Evolutionary conservation across 2,888 invertebrate species (phyloP), one percentile per base, ranked within the genome.

Genomic region (Phengaris alcon): DNA sequence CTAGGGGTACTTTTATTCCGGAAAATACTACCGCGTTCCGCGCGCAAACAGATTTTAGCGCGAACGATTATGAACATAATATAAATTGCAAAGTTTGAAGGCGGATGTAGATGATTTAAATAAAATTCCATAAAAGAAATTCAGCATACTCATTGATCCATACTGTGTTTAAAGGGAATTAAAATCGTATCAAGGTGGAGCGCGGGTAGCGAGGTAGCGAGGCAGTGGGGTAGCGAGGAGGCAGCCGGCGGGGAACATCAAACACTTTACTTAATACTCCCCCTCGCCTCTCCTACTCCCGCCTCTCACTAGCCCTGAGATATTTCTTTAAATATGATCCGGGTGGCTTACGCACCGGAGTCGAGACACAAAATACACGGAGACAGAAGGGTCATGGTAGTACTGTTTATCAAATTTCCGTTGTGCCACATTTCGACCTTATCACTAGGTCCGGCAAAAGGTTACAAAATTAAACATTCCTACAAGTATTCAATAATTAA

Each of bases 251-350:
- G 64, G 13, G 35, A 64, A 64, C 64, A 35, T 64, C 64, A 64
- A 64, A 64, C 44, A 64, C 64, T 64, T 59, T 22, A 59, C 59
- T 59, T 59, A 59, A 22, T 64, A 35, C 12, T 44, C 64, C 9
- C 9, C 52, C 52, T 35, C 35, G 35, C 35, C 64, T 6, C 35
- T 35, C 35, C 64, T 35, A 35, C 64, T 35, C 12, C 12, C 35
- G 6, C 64, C 35, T 35, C 10, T 12, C 6, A 4, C 64, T 35
- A 12, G 12, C 0, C 48, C 48, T 4, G 48, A 10, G 3, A 12
- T 64, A 64, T 64, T 64, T 64, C 64, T 35, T 35, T 64, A 35
- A 64, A 64, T 64, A 64, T 64, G 64, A 64, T 64, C 64, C 64
- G 6, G 35, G 35, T 12, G 35, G 64, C 22, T 59, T 59, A 22